Evolutionary conservation across 2,888 invertebrate species (phyloP), one percentile per base, ranked within the genome.

Genomic region (Hesperia comma): DNA sequence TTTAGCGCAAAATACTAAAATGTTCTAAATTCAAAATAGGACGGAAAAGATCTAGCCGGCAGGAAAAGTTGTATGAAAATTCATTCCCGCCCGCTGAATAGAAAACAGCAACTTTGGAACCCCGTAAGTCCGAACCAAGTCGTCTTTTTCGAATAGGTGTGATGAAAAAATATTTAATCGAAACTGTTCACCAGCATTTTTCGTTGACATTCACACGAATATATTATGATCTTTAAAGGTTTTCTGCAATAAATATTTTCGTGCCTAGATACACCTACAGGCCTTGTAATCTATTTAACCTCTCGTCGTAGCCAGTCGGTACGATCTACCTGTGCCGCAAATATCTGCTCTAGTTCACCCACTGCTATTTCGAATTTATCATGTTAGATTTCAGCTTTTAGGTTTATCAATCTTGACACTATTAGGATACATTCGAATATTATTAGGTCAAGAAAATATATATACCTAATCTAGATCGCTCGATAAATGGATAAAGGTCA

Each of bases 281-380:
- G 6, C 7, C 43, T 46, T 46, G 15, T 15, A 15, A 46, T 17
- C 15, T 46, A 46, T 46, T 15, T 46, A 17, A 46, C 17, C 17
- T 3, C 43, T 17, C 43, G 43, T 46, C 17, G 15, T 17, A 15
- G 10, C 3, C 37, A 10, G 43, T 46, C 15, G 7, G 15, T 19
- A 49, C 21, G 14, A 51, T 21, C 51, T 51, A 41, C n/a, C 19
- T 26, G 3, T 26, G 8, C 15, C 41, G 46, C 56, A 57, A 57
- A 63, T 63, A 57, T 64, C 57, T 64, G 64, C 15, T 57, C 64
- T 64, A 64, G 40, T 64, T 58, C 41, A 40, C 17, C 17, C 17
- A 15, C 15, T 15, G n/a, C 15, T 46, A 41, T 58, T 58, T 58
- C 40, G 32, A 17, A 41, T 64, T 40, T 21, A 49, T 51, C 51